A percentile compares a stretch with the other conserved stretches of the same genome.
Evolutionary conservation across 2,888 invertebrate genomes (phyloP).

Genomic region (Leptopilina myrica): DNA sequence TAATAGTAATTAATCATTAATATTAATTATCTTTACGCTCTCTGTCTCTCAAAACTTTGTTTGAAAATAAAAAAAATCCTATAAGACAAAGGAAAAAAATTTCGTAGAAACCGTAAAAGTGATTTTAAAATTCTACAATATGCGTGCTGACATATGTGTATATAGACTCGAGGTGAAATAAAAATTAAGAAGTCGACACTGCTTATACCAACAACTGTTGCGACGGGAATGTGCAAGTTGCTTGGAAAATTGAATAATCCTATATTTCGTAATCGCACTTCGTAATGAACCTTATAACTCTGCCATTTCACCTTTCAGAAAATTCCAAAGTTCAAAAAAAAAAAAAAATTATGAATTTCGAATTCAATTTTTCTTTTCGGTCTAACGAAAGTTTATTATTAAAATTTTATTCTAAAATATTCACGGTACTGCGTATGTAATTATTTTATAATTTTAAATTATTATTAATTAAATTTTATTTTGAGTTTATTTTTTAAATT

Average conservation of each 20-base stretch:
- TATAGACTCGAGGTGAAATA: slow-evolving; percentile 51
- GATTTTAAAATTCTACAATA: neutral
- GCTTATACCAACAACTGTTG: slow-evolving; percentile 48
- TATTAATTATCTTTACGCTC: too few species aligned
- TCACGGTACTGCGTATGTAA: too few species aligned
- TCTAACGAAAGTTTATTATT: too few species aligned
- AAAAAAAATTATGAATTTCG: neutral
- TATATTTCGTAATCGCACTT: slow-evolving; percentile 52
- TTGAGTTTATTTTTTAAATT: too few species aligned
- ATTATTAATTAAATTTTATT: too few species aligned
- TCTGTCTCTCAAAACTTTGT: too few species aligned
- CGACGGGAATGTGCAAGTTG: slow-evolving; percentile 49
- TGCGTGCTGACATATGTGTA: neutral
- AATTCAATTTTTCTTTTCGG: too few species aligned
- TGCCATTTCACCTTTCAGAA: neutral
- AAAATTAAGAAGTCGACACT: slow-evolving; percentile 43
- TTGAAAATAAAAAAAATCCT: too few species aligned
- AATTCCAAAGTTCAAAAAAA: neutral
- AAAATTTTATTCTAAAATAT: too few species aligned
- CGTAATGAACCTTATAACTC: slow-evolving; percentile 49
- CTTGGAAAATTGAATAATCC: slow-evolving; percentile 54
- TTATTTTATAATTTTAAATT: too few species aligned
- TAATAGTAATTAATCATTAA: too few species aligned
- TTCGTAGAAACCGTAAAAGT: neutral
- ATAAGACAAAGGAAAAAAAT: neutral